Base-by-base conservation (phyloP, 2,888 invertebrate species). In the Podabrus alpinus region DNA sequence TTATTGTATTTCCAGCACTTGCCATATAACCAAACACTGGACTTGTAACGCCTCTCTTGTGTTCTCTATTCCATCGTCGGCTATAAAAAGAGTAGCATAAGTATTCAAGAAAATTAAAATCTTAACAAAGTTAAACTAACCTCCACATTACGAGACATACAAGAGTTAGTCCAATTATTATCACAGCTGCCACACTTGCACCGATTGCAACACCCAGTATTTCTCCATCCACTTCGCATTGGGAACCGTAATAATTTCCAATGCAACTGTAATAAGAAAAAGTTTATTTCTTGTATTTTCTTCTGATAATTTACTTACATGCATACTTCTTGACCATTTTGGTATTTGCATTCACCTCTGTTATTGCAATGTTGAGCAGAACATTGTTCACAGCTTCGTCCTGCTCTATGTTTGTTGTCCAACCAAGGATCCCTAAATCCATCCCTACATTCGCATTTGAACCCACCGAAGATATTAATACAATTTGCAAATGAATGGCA, bases 61-160 rank as follows among this genome's bases (percentile, higher is more conserved):
- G 95, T 82, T 97, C 96, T 2, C 94, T 91, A 68, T 94, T 95
- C 97, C 97, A 97, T 80, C 94, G 92, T 66, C 96, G 95, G 80
- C 97, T 95, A 86, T 1, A 86, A 86, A 64, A 19, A 1, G 7
- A 45, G n/a, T 7, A 5, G 9, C 7, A 45, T 3, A 45, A 45
- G n/a, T 45, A 45, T 13, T 45, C 13, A 45, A 45, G 4, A n/a
- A n/a, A 4, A 5, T 45, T 45, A 5, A 45, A 45, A 45, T 2
- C 9, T 45, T n/a, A 45, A n/a, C n/a, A 15, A 15, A 66, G 0
- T 21, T 11, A 13, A 67, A 67, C 68, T 88, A 87, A 95, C 94
- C 94, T 97, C 97, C 97, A 97, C 90, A 95, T 95, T 80, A 97
- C 92, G 13, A 97, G 90, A 78, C 95, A 96, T 0, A 95, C 93